Conservation (phyloP, 2,888 invertebrate species). For the Scaptomyza cyrtandrae region DNA sequence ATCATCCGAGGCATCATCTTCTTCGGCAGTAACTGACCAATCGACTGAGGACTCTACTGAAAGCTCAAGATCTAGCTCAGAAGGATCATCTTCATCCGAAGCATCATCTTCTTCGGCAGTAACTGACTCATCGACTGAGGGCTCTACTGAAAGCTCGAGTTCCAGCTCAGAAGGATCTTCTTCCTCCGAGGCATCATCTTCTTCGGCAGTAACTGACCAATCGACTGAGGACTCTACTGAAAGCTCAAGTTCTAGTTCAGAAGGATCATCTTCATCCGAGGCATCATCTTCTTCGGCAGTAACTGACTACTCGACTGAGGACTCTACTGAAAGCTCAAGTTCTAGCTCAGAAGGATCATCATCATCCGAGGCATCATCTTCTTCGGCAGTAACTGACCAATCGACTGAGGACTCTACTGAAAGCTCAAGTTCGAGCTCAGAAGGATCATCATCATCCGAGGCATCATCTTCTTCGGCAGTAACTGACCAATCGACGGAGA, state of each 20-base stretch:
- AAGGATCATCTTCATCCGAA: slow-evolving; percentile 1
- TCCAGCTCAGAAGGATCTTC: slow-evolving; percentile 1
- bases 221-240: slow-evolving; percentile 2
- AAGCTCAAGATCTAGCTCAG: slow-evolving; percentile 1
- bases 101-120: neutral
- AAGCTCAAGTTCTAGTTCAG: neutral
- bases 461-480: neutral
- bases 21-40: neutral
- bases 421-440: neutral
- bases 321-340: slow-evolving; percentile 4
- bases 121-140: neutral
- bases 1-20: slow-evolving; percentile 1
- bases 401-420: neutral
- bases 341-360: slow-evolving; percentile 9
- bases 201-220: neutral
- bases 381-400: neutral
- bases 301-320: slow-evolving; percentile 1
- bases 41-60: slow-evolving; percentile 13
- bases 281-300: neutral
- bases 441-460: neutral
- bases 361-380: neutral
- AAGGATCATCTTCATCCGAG: slow-evolving; percentile 4
- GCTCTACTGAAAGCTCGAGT: neutral
- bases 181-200: slow-evolving; percentile 5
- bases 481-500: neutral